These are phyloP conservation scores for Stichopus chloronotus DNA, from an alignment of 35 echinoderm and acorn worm genomes.

Conservation along the genomic window DNA sequence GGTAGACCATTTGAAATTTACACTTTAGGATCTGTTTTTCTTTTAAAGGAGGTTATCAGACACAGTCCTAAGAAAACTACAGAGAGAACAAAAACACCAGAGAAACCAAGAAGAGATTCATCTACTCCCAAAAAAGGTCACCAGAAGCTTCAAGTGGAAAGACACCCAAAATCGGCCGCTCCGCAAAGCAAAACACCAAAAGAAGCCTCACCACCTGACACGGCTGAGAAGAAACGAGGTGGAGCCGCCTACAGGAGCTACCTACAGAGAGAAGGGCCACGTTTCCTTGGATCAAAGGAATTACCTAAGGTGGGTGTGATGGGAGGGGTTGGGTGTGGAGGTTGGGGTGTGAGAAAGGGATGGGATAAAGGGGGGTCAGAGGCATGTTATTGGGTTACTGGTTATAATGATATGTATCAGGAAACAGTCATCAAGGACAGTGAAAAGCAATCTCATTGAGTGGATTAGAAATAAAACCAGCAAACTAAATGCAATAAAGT, in stretches of 20 bases:
- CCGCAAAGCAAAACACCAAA: constrained; percentile 14
- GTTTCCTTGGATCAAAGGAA: constrained; percentile 78
- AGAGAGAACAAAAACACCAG: background rate
- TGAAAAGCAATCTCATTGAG: too few species aligned
- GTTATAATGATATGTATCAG: background rate
- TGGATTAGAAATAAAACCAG: too few species aligned
- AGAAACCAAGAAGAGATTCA: background rate
- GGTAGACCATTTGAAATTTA: too few species aligned
- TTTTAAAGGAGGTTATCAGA: background rate
- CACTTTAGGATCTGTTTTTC: too few species aligned
- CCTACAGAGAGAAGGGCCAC: constrained; percentile 84
- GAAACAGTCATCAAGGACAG: too few species aligned
- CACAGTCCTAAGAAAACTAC: background rate
- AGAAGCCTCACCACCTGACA: constrained; percentile 44
- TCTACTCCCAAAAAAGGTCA: background rate
- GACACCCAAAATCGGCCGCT: background rate
- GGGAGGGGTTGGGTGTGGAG: background rate
- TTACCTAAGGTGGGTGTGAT: constrained; percentile 73
- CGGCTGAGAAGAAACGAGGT: constrained; percentile 67
- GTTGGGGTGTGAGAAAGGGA: background rate
- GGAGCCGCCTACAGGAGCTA: constrained; percentile 80
- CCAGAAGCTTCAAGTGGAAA: background rate
- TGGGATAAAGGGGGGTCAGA: background rate
- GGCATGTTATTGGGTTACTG: background rate
- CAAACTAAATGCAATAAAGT: too few species aligned